Evolutionary conservation across 2,113 vertebrate species (phyloP).

Genomic region (Apodemus speciosus): DNA sequence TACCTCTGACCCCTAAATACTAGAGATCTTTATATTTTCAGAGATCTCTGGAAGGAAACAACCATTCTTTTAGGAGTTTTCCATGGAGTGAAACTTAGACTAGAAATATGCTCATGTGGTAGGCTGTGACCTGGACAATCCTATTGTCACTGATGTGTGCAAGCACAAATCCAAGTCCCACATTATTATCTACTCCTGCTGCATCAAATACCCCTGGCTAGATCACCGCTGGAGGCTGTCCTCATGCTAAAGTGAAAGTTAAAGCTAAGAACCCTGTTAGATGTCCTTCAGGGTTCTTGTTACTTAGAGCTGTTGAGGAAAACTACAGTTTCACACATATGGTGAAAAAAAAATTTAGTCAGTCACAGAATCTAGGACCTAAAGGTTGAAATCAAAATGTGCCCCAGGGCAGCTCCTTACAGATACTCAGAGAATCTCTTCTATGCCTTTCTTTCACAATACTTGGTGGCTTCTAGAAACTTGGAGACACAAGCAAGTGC

Average conservation of each 20-base stretch:
- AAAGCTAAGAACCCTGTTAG: not conserved
- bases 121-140: not conserved
- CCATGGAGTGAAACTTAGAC: not conserved
- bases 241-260: not conserved
- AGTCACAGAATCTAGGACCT: not conserved
- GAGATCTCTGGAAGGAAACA: not conserved
- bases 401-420: not conserved
- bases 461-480: not conserved
- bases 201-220: not conserved
- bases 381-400: not conserved
- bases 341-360: not conserved
- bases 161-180: not conserved
- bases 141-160: not conserved
- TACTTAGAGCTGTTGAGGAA: not conserved
- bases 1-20: not conserved
- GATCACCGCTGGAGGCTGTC: not conserved
- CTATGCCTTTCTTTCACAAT: not conserved
- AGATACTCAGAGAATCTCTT: not conserved
- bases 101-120: not conserved
- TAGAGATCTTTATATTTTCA: not conserved
- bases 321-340: not conserved
- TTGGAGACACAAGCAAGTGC: rapidly evolving
- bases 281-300: not conserved
- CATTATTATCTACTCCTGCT: not conserved
- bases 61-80: not conserved